Conservation (phyloP, 2,888 invertebrate species). For the Creontiades dilutus region DNA sequence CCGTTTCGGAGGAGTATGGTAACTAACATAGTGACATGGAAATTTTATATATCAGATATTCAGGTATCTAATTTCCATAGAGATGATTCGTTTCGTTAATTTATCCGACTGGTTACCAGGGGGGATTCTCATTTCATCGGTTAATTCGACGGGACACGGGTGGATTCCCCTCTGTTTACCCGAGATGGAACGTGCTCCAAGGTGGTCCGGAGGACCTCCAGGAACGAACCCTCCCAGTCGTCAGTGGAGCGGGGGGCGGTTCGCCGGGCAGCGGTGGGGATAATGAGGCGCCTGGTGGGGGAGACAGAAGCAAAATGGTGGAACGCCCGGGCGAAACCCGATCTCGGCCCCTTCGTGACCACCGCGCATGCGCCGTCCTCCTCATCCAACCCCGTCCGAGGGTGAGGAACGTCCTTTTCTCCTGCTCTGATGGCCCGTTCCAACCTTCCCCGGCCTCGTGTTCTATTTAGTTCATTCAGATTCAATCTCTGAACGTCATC, state of each 20-base stretch:
- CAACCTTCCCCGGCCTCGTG: background rate
- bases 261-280: background rate
- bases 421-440: conserved; percentile 4
- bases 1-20: no score
- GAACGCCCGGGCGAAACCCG: background rate
- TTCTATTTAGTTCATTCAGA: no score
- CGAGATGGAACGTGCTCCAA: background rate
- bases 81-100: no score
- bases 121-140: background rate
- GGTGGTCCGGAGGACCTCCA: background rate
- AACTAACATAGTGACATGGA: no score
- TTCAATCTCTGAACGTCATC: no score
- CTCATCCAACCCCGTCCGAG: conserved; percentile 6
- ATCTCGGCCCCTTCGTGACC: background rate
- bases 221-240: background rate
- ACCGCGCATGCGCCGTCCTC: background rate
- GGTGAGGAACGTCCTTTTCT: background rate
- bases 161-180: background rate
- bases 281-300: background rate
- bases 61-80: no score
- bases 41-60: no score
- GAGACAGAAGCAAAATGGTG: background rate
- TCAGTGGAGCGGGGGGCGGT: background rate
- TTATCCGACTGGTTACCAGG: no score
- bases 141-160: background rate